Conservation (phyloP, 2,797 vertebrate genomes). For the Sebastes umbrosus region DNA sequence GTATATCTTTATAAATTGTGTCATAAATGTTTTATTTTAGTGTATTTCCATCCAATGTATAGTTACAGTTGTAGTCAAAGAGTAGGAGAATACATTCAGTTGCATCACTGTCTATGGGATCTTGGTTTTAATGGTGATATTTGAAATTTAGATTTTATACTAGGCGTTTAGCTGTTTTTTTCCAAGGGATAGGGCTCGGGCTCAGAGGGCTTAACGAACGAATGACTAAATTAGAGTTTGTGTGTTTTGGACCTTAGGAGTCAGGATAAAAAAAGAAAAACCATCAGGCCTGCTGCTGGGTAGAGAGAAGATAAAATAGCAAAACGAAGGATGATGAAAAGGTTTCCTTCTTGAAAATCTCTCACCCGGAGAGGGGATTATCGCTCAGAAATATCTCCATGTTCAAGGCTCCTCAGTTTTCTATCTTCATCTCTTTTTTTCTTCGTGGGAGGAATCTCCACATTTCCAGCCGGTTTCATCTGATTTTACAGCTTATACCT, state of each 20-base stretch:
- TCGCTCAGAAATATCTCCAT: constrained; percentile 51
- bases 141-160: neutral
- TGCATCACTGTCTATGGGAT: neutral
- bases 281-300: constrained; percentile 16
- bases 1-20: no score
- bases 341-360: constrained; percentile 28
- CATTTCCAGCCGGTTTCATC: constrained; percentile 7
- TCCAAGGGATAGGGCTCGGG: no score
- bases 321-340: constrained; percentile 60
- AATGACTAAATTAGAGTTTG: constrained; percentile 4
- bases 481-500: constrained; percentile 30
- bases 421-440: constrained; percentile 25
- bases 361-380: constrained; percentile 52
- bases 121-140: neutral
- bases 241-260: constrained; percentile 32
- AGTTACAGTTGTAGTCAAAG: neutral
- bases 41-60: no score
- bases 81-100: neutral
- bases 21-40: no score
- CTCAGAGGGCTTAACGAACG: neutral
- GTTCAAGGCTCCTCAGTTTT: constrained; percentile 43
- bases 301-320: constrained; percentile 40
- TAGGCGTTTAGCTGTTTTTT: neutral
- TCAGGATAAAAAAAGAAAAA: constrained; percentile 25
- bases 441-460: neutral